Evolutionary conservation across 2,113 vertebrate species (phyloP), one percentile per base, ranked within the genome.

Genomic region (Phalacrocorax carbo): DNA sequence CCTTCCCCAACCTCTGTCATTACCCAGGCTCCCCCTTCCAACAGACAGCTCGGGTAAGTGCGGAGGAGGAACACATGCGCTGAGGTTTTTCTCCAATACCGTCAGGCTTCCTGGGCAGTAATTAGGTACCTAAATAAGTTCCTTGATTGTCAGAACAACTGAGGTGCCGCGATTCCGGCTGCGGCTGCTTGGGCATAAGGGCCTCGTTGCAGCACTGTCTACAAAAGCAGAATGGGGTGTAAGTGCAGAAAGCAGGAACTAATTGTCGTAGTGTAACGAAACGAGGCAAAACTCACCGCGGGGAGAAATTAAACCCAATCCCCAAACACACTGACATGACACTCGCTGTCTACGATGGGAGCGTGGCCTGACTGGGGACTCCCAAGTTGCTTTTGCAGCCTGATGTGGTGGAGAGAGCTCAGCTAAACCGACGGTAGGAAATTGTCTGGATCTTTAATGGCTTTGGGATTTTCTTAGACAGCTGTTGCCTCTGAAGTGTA

Each of bases 1-100:
- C 99, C 99, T 3, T 99, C 99, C 32, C 99, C 99, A 40, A 99
- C 99, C 55, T 99, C 99, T 0, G 99, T 99, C 97, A 99, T 99
- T 97, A 99, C 99, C 88, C 99, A 99, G 96, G 98, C 99, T 5
- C 99, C 99, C 40, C 99, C 99, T 71, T 99, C 99, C 97, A 99
- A 98, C 98, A 98, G 99, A 23, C 99, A 99, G 70, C 98, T 99
- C 19, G 98, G 99, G 99, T 99, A 96, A 99, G 99, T 98, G 54
- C 54, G 13, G 68, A 76, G n/a, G 32, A 13, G 11, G n/a, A 15
- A 30, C 17, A 9, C 5, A 1, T 8, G 16, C 3, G 9, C 76
- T 1, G 15, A 54, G 38, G 16, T 7, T 48, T 57, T 54, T 19
- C 57, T 75, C 79, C 49, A 9, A 0, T 32, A 27, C 38, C 38